Evolutionary conservation across 2,888 invertebrate species (phyloP).

Genomic region (Hypercompe scribonia): DNA sequence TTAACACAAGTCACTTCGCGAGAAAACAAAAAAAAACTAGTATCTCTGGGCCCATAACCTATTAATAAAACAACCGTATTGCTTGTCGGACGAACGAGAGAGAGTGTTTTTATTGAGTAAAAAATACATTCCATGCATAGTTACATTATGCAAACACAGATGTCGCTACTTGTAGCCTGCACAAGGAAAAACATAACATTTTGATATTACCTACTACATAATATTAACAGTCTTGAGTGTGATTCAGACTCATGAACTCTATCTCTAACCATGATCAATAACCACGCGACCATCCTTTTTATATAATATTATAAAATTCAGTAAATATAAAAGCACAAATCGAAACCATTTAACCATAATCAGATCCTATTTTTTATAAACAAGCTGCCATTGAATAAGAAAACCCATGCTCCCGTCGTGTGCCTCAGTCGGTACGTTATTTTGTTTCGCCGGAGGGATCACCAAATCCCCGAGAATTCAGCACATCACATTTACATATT

Average conservation of each 20-base stretch:
- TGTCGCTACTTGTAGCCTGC: no score
- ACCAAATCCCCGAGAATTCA: constrained; percentile 44
- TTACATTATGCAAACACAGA: no score
- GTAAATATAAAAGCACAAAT: background rate
- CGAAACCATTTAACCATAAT: constrained; percentile 4
- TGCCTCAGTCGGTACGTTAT: constrained; percentile 49
- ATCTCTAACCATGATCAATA: background rate
- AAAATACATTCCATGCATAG: no score
- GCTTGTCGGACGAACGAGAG: no score
- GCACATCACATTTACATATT: constrained; percentile 57
- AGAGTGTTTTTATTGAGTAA: no score
- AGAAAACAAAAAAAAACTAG: no score
- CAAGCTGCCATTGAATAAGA: constrained; percentile 27
- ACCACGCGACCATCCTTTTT: background rate
- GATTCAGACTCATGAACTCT: background rate
- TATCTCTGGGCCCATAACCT: no score
- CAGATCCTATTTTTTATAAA: constrained; percentile 35
- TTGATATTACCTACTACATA: no score
- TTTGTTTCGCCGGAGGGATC: constrained; percentile 49
- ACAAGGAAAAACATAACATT: no score
- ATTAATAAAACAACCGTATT: no score
- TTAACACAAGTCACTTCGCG: no score
- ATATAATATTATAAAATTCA: background rate
- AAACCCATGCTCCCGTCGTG: constrained; percentile 26
- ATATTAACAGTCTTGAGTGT: no score